A percentile compares a stretch with the other conserved stretches of the same genome.
phyloP scores from a whole-genome alignment of 2,888 invertebrate genomes.

The Gnatocerus cornutus region DNA sequence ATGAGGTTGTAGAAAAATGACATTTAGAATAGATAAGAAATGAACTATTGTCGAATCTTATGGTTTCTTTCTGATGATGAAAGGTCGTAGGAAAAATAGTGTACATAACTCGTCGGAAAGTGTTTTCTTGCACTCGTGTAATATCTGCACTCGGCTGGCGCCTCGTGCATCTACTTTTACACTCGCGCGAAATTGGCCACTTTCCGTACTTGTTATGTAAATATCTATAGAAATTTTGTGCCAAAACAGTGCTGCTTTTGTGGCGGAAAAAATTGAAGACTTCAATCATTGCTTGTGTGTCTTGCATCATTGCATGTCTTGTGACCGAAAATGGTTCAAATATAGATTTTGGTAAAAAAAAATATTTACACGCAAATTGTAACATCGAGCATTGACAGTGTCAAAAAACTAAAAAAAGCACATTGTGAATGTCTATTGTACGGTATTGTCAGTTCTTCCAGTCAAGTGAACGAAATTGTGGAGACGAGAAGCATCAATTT shows the following conservation, averaged over 20 bases:
- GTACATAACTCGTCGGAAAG: too few species aligned
- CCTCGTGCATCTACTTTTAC: too few species aligned
- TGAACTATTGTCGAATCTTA: too few species aligned
- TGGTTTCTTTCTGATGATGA: too few species aligned
- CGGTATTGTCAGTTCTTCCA: not conserved
- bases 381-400: not conserved
- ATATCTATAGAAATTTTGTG: not conserved
- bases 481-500: not conserved
- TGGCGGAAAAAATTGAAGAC: not conserved
- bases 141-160: too few species aligned
- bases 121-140: too few species aligned
- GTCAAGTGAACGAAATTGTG: not conserved
- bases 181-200: too few species aligned
- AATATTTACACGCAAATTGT: not conserved
- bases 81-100: too few species aligned
- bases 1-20: too few species aligned
- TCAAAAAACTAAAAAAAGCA: not conserved
- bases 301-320: too few species aligned
- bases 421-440: not conserved
- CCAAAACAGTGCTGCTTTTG: not conserved
- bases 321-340: not conserved
- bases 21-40: too few species aligned
- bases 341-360: not conserved
- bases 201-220: too few species aligned
- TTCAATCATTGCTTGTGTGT: not conserved